These are phyloP conservation scores for Psilopogon haemacephalus DNA, from an alignment of 2,113 vertebrate species.

Conservation along the genomic window DNA sequence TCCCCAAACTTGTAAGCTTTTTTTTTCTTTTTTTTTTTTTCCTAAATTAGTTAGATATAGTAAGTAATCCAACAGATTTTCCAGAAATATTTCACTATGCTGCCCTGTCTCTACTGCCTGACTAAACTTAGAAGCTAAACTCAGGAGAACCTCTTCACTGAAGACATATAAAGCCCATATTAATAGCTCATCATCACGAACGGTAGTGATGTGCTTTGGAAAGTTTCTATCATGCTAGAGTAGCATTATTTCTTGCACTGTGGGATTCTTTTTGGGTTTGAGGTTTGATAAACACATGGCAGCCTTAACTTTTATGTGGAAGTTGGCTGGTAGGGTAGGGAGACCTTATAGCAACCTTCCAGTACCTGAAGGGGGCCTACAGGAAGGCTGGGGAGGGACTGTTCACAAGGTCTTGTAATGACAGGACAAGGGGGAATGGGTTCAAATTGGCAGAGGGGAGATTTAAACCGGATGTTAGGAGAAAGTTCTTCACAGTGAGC, in stretches of 20 bases:
- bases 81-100: background rate
- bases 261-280: background rate
- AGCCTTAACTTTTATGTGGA: background rate
- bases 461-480: too few species aligned
- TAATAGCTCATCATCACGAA: background rate
- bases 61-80: background rate
- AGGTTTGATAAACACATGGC: background rate
- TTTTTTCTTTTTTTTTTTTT: background rate
- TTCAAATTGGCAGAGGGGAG: too few species aligned
- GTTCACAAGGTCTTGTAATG: too few species aligned
- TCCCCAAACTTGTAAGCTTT: background rate
- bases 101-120: background rate
- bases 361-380: too few species aligned
- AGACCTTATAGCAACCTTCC: too few species aligned
- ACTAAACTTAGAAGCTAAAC: background rate
- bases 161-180: rapidly evolving
- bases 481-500: too few species aligned
- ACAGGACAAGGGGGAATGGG: too few species aligned
- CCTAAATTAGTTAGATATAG: background rate
- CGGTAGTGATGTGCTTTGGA: background rate
- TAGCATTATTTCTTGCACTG: background rate
- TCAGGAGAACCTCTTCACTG: background rate
- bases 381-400: too few species aligned
- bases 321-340: background rate
- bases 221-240: background rate